phyloP scores from a whole-genome alignment of 1,140 invertebrate species.

The Drosophila subobscura region DNA sequence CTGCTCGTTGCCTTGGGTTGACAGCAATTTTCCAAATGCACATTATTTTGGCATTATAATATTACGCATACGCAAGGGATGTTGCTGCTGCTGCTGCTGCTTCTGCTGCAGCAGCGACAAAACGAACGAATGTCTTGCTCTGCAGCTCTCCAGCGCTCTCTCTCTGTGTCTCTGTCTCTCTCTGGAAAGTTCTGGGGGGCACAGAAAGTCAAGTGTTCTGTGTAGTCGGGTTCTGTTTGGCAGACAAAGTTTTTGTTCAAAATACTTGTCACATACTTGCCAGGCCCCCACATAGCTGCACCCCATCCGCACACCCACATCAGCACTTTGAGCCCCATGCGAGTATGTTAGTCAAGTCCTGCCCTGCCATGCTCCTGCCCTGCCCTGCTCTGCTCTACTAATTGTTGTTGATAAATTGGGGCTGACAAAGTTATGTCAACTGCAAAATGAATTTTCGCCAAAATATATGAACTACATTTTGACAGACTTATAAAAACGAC shows the following conservation, averaged over 20 bases:
- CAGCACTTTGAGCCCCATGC: conserved; percentile 6
- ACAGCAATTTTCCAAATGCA: conserved; percentile 53
- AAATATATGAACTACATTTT: conserved; percentile 81
- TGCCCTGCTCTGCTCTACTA: conserved; percentile 67
- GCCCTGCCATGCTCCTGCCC: conserved; percentile 1
- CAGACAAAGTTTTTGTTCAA: conserved; percentile 76
- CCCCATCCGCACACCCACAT: conserved; percentile 21
- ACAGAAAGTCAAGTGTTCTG: conserved; percentile 52
- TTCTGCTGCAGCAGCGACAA: background rate
- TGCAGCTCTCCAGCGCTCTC: background rate
- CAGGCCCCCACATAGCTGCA: conserved; percentile 49
- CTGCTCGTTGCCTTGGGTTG: conserved; percentile 1
- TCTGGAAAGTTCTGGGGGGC: conserved; percentile 32
- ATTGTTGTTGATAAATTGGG: conserved; percentile 81
- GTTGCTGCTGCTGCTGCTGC: conserved; percentile 17
- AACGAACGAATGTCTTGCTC: conserved; percentile 2
- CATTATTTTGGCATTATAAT: conserved; percentile 70
- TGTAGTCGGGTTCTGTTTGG: conserved; percentile 42
- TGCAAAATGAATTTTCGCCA: conserved; percentile 81
- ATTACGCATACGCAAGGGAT: conserved; percentile 64
- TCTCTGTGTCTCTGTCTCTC: background rate
- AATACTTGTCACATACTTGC: conserved; percentile 80
- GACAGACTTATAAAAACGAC: conserved; percentile 78
- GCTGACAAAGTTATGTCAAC: conserved; percentile 81
- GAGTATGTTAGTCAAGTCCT: conserved; percentile 38